Percentiles rank a stretch among this genome's conserved stretches.
These are phyloP conservation scores for Calameuta idolon DNA, from an alignment of 2,888 invertebrate species.

Conservation along the genomic window DNA sequence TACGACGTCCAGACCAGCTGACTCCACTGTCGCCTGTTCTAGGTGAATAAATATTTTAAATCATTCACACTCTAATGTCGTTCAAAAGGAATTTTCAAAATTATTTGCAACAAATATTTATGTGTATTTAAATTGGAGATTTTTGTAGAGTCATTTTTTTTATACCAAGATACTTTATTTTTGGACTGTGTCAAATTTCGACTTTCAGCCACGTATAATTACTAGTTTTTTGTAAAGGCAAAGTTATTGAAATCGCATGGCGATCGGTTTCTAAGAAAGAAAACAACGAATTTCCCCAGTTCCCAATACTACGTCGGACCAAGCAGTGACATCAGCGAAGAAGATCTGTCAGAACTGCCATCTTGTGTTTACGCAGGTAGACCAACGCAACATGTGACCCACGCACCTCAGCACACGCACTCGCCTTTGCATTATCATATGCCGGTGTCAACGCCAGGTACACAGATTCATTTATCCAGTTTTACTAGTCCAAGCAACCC, in stretches of 20 bases:
- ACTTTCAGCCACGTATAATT: too few species aligned
- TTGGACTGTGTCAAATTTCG: not conserved
- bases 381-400: conserved; percentile 65
- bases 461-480: conserved; percentile 13
- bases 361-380: conserved; percentile 84
- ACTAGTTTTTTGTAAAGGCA: not conserved
- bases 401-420: conserved; percentile 56
- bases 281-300: conserved; percentile 33
- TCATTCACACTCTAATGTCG: not conserved
- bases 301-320: conserved; percentile 61
- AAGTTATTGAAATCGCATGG: not conserved
- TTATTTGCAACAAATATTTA: not conserved
- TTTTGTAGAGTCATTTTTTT: not conserved
- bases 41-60: conserved; percentile 34
- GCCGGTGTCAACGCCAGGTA: conserved; percentile 61
- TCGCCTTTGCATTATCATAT: conserved; percentile 63
- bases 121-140: not conserved
- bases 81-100: not conserved
- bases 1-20: conserved; percentile 55
- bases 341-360: conserved; percentile 79
- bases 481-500: not conserved
- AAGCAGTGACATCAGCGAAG: conserved; percentile 70
- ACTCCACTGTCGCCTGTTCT: conserved; percentile 55
- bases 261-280: not conserved
- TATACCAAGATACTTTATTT: not conserved